Conservation (phyloP, 2,888 invertebrate genomes). For the Andrena bicolor region DNA sequence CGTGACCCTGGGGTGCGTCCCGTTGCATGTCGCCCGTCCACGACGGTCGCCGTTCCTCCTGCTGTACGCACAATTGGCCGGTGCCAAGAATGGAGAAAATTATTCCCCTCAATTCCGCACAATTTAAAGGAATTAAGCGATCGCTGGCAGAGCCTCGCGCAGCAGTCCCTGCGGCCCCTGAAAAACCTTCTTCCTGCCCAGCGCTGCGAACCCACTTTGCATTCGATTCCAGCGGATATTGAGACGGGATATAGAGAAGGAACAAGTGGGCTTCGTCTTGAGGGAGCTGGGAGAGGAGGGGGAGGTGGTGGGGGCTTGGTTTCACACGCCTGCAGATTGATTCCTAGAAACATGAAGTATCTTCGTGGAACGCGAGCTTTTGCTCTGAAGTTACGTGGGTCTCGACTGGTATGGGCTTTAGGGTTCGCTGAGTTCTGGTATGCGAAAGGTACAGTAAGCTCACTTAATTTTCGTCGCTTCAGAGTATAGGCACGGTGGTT, state of each 20-base stretch:
- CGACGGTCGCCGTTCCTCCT: constrained; percentile 61
- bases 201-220: neutral
- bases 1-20: constrained; percentile 74
- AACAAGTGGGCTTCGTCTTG: too few species aligned
- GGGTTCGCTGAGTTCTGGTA: too few species aligned
- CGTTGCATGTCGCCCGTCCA: constrained; percentile 73
- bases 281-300: too few species aligned
- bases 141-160: constrained; percentile 51
- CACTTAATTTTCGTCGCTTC: too few species aligned
- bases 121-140: constrained; percentile 82
- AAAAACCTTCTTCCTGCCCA: constrained; percentile 53
- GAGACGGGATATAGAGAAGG: neutral
- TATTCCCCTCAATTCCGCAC: constrained; percentile 82
- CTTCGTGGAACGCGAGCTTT: too few species aligned
- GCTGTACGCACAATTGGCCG: constrained; percentile 75
- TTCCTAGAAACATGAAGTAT: too few species aligned
- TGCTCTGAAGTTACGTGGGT: too few species aligned
- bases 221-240: neutral
- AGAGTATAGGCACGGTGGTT: too few species aligned
- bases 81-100: constrained; percentile 81
- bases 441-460: too few species aligned
- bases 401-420: too few species aligned
- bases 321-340: too few species aligned
- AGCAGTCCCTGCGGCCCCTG: constrained; percentile 42
- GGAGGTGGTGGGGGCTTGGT: too few species aligned